These are phyloP conservation scores for Sphaeramia orbicularis DNA, from an alignment of 2,797 vertebrate genomes.

Conservation along the genomic window DNA sequence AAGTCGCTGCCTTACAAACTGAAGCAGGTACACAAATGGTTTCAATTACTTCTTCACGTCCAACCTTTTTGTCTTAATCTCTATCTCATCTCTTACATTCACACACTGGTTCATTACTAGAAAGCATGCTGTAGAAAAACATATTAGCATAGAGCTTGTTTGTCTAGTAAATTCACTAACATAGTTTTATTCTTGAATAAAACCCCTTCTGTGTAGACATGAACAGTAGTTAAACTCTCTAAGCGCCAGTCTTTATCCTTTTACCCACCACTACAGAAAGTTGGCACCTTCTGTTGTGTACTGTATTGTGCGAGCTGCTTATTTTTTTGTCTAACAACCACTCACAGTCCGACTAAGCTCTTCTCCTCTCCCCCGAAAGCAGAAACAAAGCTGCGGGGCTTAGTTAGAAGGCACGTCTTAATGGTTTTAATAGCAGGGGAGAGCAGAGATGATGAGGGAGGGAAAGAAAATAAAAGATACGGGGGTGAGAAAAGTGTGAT, in stretches of 20 bases:
- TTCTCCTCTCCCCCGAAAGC: slow-evolving; percentile 56
- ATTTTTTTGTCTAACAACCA: slow-evolving; percentile 57
- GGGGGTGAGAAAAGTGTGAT: slow-evolving; percentile 13
- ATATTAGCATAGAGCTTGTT: slow-evolving; percentile 6
- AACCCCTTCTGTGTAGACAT: slow-evolving; percentile 26
- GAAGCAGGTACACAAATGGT: slow-evolving; percentile 90
- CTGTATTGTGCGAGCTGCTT: slow-evolving; percentile 56
- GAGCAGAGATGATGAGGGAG: slow-evolving; percentile 14
- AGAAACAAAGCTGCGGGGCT: slow-evolving; percentile 69
- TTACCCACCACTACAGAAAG: slow-evolving; percentile 46
- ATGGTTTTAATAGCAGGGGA: slow-evolving; percentile 59
- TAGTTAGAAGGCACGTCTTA: slow-evolving; percentile 67
- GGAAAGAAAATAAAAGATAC: slow-evolving; percentile 16
- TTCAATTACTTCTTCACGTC: slow-evolving; percentile 41
- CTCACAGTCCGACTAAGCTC: slow-evolving; percentile 63
- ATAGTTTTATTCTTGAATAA: slow-evolving; percentile 43
- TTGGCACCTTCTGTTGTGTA: slow-evolving; percentile 51
- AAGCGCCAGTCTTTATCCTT: slow-evolving; percentile 41
- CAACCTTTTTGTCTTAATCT: slow-evolving; percentile 29
- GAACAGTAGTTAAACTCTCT: slow-evolving; percentile 36
- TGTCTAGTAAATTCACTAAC: slow-evolving; percentile 56
- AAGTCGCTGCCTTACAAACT: slow-evolving; percentile 89
- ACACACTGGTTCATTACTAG: slow-evolving; percentile 15
- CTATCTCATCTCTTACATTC: slow-evolving; percentile 44
- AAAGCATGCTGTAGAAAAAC: slow-evolving; percentile 68